These are phyloP conservation scores for Palloptera scutellata DNA, from an alignment of 2,888 invertebrate species.

Conservation along the genomic window DNA sequence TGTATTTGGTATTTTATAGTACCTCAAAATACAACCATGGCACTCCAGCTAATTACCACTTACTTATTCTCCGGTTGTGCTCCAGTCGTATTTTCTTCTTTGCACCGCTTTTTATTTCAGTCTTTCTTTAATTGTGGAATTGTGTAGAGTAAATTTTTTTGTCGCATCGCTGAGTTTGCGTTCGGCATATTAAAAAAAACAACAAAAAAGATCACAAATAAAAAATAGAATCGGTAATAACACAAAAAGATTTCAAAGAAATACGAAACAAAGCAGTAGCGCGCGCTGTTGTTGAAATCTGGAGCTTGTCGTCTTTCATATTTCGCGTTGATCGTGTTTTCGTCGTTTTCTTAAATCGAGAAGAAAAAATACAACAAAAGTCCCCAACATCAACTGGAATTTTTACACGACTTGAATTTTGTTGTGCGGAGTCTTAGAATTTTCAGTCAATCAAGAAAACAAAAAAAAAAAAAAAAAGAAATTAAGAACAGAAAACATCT, in stretches of 20 bases:
- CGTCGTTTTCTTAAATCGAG: conserved; percentile 7
- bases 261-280: conserved; percentile 4
- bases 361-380: conserved; percentile 19
- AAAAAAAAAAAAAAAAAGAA: no score
- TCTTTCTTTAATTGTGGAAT: no score
- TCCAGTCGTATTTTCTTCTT: no score
- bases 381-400: conserved; percentile 32
- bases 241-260: neutral
- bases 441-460: conserved; percentile 8
- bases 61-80: no score
- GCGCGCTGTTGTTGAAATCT: conserved; percentile 20
- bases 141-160: no score
- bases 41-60: no score
- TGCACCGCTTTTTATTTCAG: no score
- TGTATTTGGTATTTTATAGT: no score
- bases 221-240: neutral
- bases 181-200: no score
- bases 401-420: conserved; percentile 27
- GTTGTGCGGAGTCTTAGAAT: conserved; percentile 21
- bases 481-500: no score
- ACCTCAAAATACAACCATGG: no score
- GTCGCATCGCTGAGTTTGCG: no score
- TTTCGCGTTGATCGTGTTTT: conserved; percentile 30
- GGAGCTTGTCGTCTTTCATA: conserved; percentile 6
- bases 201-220: neutral